These are phyloP conservation scores for Synodontis membranacea DNA, from an alignment of 2,113 vertebrate species.

Conservation along the genomic window DNA sequence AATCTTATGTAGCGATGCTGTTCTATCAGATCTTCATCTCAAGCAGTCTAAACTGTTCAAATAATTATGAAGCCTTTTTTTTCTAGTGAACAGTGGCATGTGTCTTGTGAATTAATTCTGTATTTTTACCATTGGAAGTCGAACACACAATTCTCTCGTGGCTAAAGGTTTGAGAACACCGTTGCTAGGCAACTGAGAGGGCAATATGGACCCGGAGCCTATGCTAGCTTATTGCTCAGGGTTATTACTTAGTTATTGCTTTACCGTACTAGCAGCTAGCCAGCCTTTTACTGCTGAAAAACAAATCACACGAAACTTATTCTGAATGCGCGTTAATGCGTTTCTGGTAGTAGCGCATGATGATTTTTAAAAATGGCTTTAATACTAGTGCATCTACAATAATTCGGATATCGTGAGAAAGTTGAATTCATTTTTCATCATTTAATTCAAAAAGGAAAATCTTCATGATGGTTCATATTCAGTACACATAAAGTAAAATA, in stretches of 20 bases:
- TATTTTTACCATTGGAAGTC: background rate
- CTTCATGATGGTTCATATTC: too few relatives aligned
- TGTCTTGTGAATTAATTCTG: background rate
- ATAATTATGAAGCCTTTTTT: background rate
- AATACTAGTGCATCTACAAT: too few relatives aligned
- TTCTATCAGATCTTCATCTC: background rate
- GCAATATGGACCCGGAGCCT: background rate
- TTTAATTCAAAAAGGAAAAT: too few relatives aligned
- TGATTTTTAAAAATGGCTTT: too few relatives aligned
- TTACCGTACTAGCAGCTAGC: conserved; percentile 12
- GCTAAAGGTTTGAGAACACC: background rate
- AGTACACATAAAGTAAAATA: too few relatives aligned
- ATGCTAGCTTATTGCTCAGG: background rate
- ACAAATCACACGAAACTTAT: background rate
- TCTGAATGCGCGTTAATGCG: background rate
- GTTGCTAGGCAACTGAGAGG: background rate
- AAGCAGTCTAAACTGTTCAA: background rate
- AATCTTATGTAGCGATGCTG: background rate
- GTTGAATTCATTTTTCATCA: too few relatives aligned
- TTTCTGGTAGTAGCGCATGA: background rate
- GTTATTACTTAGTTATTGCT: background rate
- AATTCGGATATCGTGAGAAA: too few relatives aligned
- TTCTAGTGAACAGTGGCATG: background rate
- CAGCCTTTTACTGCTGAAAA: background rate
- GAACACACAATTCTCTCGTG: background rate